Evolutionary conservation across 2,888 invertebrate genomes (phyloP), one percentile per base, ranked within the genome.

Genomic region (Macaria notata): DNA sequence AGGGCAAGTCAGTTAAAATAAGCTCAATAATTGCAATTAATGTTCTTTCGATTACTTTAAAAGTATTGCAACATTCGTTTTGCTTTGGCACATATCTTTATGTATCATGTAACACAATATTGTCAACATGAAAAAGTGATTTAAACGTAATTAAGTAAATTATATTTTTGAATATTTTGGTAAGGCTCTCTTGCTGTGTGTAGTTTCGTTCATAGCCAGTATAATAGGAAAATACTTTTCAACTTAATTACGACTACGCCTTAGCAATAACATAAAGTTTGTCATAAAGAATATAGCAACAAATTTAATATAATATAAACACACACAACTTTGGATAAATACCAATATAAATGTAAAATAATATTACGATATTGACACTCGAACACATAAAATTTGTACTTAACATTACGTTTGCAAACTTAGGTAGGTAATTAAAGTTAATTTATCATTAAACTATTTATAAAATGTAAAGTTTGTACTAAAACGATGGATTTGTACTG

Each of bases 311-410:
- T 83, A 76, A 83, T 83, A 80, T 83, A 86, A 86, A 89, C 86
- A 88, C 88, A 88, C 89, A 80, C 86, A 87, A 88, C 88, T 88
- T 91, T 90, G 88, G 88, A 85, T 88, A 82, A 81, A 88, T 84
- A 86, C 80, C 75, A 79, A 79, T 83, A 82, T 79, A 81, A 74
- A 49, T 49, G 79, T 84, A 85, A 85, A 84, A 75, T 82, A 80
- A 65, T 61, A 82, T 82, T 82, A 85, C 81, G 73, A 79, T 84
- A 83, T 80, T 78, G 82, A 83, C 88, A 89, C 86, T 81, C 86
- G 88, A 89, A 91, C 90, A 89, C 90, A 86, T 86, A 86, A 76
- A 79, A 81, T 91, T 90, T 91, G 88, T 90, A 90, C 90, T 88
- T 82, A 55, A 84, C 70, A 80, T 86, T 87, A 85, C 78, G 60